A percentile compares a stretch with the other conserved stretches of the same genome.
phyloP scores from a whole-genome alignment of 2,888 invertebrate species.

The Orthosia incerta region DNA sequence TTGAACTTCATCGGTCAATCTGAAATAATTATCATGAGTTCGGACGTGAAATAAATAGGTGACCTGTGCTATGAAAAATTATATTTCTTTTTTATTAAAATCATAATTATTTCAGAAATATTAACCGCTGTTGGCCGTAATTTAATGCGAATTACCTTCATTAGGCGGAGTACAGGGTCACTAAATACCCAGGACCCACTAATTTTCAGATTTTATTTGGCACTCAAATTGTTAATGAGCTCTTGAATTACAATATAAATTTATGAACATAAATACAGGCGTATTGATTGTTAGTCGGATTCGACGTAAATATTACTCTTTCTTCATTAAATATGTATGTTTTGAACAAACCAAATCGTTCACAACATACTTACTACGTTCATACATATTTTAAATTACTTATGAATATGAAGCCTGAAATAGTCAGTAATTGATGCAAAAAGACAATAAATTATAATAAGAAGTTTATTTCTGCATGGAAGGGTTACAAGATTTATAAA shows the following conservation, averaged over 20 bases:
- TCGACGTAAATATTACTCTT: too few species aligned
- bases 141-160: slow-evolving; percentile 21
- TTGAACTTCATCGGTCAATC: neutral
- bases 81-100: neutral
- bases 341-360: too few species aligned
- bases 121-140: neutral
- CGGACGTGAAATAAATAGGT: neutral
- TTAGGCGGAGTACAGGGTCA: neutral
- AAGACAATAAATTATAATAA: neutral
- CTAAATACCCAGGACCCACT: neutral
- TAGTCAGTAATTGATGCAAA: too few species aligned
- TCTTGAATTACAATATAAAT: neutral
- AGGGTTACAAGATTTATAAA: too few species aligned
- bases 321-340: neutral
- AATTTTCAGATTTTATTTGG: slow-evolving; percentile 1
- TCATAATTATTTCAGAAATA: slow-evolving; percentile 8
- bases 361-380: too few species aligned
- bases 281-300: too few species aligned
- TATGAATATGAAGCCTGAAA: too few species aligned
- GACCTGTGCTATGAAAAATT: neutral
- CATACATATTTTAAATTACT: too few species aligned
- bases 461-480: too few species aligned
- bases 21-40: neutral
- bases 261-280: neutral
- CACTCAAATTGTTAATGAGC: neutral